Base-by-base conservation (phyloP, 2,797 vertebrate genomes). In the Gouania willdenowi region DNA sequence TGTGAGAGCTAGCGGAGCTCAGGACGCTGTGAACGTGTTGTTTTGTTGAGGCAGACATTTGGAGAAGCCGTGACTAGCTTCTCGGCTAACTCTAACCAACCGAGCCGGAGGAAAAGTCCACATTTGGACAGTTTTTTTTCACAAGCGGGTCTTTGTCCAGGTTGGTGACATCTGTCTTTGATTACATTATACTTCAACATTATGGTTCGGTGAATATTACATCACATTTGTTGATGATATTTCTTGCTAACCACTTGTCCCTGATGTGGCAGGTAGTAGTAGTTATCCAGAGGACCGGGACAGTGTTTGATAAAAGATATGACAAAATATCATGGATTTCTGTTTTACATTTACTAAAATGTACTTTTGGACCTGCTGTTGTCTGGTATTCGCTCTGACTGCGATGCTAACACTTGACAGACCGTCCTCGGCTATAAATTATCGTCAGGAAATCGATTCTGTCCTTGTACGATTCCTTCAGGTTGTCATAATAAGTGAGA, bases 31-130 rank as follows among this genome's bases (percentile, higher is more conserved):
- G 11, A 54, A 53, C 47, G 46, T 29, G 43, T 60, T 76, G 64
- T 75, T 74, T 74, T 69, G 37, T 59, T 3, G 26, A 64, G 43
- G 38, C 47, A 66, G 65, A 71, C 57, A 51, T 76, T 80, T 59
- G 44, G 16, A 37, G 49, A 34, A 57, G 56, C 66, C 35, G 41
- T 41, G n/a, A n/a, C n/a, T 73, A 75, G 76, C 74, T 28, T 28
- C 53, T 41, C 62, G 62, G 72, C 66, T 67, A 65, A 62, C 67
- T 59, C 76, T 66, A 54, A 69, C 68, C 66, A 50, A 49, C 28
- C 29, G 35, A 75, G 36, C 36, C 61, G 58, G 38, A 80, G 41
- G 54, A 74, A 75, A 79, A 75, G 53, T 69, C 64, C 40, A 64
- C 51, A 40, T 74, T 66, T 55, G 26, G n/a, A n/a, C n/a, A 37